Percentiles rank a stretch among this genome's conserved stretches.
These are phyloP conservation scores for Xanthia togata DNA, from an alignment of 2,888 invertebrate genomes.

Conservation along the genomic window DNA sequence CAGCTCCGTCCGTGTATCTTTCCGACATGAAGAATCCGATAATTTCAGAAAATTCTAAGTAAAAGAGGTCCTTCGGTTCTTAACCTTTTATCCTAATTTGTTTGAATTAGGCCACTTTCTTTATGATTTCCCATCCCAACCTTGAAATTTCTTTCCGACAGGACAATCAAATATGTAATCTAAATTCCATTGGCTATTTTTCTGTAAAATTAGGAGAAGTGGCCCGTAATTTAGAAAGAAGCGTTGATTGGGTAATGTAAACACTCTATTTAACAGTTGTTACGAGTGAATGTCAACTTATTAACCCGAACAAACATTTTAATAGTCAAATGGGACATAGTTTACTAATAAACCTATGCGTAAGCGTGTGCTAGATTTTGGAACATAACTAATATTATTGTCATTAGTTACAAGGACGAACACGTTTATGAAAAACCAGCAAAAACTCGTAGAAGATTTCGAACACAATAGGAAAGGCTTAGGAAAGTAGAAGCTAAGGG, in stretches of 20 bases:
- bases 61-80: background rate
- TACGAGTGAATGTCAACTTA: constrained; percentile 39
- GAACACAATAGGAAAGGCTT: too few relatives aligned
- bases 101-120: background rate
- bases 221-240: background rate
- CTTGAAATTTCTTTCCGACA: background rate
- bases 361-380: constrained; percentile 45
- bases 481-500: background rate
- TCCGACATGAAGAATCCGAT: background rate
- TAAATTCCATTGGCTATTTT: background rate
- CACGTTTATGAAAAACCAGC: background rate
- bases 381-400: constrained; percentile 27
- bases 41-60: background rate
- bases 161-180: background rate
- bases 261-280: constrained; percentile 14
- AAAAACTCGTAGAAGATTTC: too few relatives aligned
- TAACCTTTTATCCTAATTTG: background rate
- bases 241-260: constrained; percentile 26
- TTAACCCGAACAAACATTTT: constrained; percentile 24
- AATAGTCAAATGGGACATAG: constrained; percentile 32
- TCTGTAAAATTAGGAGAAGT: background rate
- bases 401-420: constrained; percentile 35
- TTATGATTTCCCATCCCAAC: background rate
- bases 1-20: background rate
- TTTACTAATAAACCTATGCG: constrained; percentile 35